These are phyloP conservation scores for Microtus montanus DNA, from an alignment of 2,113 vertebrate species.

Conservation along the genomic window DNA sequence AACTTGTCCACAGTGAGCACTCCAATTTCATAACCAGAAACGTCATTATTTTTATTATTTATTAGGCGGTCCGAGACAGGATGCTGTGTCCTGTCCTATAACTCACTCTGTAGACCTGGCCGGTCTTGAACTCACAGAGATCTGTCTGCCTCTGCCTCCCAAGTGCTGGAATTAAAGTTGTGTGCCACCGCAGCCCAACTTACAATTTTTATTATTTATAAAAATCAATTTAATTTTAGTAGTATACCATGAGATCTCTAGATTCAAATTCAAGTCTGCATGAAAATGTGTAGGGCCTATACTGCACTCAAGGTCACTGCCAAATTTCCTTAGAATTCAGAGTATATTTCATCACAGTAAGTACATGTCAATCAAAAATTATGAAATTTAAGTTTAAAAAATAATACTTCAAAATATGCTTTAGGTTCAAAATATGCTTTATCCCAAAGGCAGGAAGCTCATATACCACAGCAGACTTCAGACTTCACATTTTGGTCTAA, in stretches of 20 bases:
- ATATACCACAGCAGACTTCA: background rate
- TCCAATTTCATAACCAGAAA: slow-evolving; percentile 22
- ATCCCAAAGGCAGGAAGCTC: background rate
- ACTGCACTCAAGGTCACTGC: background rate
- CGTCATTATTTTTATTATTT: too few species aligned
- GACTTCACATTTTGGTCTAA: slow-evolving; percentile 16
- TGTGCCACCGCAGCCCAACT: background rate
- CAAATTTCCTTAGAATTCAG: background rate
- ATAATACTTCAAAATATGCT: background rate
- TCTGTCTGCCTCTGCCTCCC: too few species aligned
- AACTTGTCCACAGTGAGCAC: background rate
- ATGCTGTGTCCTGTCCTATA: too few species aligned
- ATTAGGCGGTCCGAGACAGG: too few species aligned
- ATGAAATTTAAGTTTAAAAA: slow-evolving; percentile 26
- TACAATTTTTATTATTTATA: background rate
- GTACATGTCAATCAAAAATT: background rate
- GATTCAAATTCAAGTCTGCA: slow-evolving; percentile 44
- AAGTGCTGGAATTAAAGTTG: too few species aligned
- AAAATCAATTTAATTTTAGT: slow-evolving; percentile 41
- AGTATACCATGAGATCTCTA: slow-evolving; percentile 47
- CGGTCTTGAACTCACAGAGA: too few species aligned
- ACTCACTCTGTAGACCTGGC: too few species aligned
- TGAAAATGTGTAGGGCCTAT: background rate
- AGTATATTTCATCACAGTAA: slow-evolving; percentile 4
- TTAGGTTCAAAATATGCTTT: background rate